A percentile compares a stretch with the other conserved stretches of the same genome.
Conservation (phyloP, 1,140 invertebrate genomes). For the Aphelenchoides besseyi region DNA sequence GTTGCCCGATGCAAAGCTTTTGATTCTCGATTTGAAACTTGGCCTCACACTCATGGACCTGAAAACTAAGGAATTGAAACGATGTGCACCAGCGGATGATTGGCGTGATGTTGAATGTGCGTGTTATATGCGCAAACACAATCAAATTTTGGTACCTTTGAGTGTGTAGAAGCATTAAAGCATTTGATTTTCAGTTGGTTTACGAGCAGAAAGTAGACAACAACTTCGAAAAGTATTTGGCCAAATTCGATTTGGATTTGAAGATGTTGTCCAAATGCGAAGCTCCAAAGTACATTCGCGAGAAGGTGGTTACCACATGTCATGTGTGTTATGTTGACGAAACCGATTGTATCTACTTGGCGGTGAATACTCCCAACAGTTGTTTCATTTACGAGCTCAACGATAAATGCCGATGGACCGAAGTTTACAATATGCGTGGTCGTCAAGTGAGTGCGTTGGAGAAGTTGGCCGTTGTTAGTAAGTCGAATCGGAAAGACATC, state of each 20-base stretch:
- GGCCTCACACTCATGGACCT: constrained; percentile 33
- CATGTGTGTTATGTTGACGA: constrained; percentile 33
- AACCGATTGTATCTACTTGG: constrained; percentile 48
- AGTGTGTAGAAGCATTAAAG: no score
- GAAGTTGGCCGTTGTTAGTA: constrained; percentile 45
- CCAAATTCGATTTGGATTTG: constrained; percentile 25
- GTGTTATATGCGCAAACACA: constrained; percentile 21
- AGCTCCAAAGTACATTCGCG: constrained; percentile 33
- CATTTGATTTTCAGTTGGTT: not conserved
- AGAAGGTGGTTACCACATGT: constrained; percentile 37
- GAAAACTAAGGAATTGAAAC: constrained; percentile 35
- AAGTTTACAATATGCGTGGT: constrained; percentile 41
- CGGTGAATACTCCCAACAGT: constrained; percentile 48
- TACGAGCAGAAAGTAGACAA: constrained; percentile 15
- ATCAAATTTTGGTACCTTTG: constrained; percentile 10
- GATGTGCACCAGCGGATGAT: constrained; percentile 22
- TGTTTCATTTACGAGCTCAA: constrained; percentile 47
- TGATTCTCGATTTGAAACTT: constrained; percentile 26
- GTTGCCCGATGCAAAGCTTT: constrained; percentile 22
- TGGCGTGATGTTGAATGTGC: constrained; percentile 33
- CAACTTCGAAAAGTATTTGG: constrained; percentile 27
- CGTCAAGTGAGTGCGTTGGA: constrained; percentile 31
- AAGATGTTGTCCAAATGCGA: constrained; percentile 33
- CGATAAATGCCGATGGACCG: constrained; percentile 30
- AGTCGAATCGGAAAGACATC: constrained; percentile 9